Conservation (phyloP, 2,888 invertebrate genomes). For the Leptopterna dolabrata region DNA sequence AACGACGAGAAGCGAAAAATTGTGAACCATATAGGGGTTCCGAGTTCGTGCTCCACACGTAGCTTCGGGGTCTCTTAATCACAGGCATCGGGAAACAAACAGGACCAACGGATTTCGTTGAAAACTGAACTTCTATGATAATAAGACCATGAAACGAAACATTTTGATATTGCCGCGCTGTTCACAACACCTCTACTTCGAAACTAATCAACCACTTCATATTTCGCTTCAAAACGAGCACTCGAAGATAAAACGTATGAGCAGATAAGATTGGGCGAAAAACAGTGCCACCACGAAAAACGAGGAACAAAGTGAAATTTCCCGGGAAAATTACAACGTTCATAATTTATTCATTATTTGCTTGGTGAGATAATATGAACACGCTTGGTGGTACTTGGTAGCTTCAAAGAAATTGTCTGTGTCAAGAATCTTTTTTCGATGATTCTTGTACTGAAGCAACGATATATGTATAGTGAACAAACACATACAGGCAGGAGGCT, state of each 20-base stretch:
- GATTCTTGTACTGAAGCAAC: too few relatives aligned
- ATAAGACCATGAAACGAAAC: background rate
- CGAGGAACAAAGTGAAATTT: background rate
- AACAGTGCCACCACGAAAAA: background rate
- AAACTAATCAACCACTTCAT: background rate
- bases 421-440: too few relatives aligned
- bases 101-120: background rate
- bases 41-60: background rate
- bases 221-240: background rate
- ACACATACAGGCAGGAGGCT: too few relatives aligned
- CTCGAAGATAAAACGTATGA: background rate
- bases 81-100: background rate
- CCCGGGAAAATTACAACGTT: background rate
- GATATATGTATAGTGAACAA: too few relatives aligned
- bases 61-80: background rate
- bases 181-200: background rate
- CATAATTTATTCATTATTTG: background rate
- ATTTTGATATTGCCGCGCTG: background rate
- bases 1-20: slow-evolving; percentile 15
- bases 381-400: too few relatives aligned
- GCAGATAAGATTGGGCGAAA: background rate
- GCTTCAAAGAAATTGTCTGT: too few relatives aligned
- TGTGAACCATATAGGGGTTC: slow-evolving; percentile 25
- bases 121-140: background rate
- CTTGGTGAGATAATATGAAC: too few relatives aligned